phyloP scores from a whole-genome alignment of 1,140 invertebrate species.

The Chelonus insularis region DNA sequence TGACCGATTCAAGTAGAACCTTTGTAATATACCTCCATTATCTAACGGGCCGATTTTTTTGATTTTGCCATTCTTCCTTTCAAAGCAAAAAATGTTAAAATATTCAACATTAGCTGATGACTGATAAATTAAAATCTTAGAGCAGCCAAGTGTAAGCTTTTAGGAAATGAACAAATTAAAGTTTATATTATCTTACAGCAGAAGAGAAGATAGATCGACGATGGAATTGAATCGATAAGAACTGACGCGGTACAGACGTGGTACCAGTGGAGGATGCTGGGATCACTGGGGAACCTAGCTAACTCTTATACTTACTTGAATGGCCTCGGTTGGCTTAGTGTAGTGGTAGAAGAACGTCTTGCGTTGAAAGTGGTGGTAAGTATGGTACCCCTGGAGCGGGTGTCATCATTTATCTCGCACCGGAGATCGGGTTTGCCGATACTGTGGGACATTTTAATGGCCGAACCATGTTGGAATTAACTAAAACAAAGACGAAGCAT shows the following conservation, averaged over 20 bases:
- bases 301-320: neutral
- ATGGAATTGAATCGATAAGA: neutral
- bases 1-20: too few species aligned
- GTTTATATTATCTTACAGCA: neutral
- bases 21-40: too few species aligned
- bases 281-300: neutral
- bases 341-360: constrained; percentile 35
- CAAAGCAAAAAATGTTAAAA: neutral
- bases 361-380: constrained; percentile 52
- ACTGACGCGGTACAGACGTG: neutral
- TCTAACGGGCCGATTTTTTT: too few species aligned
- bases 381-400: constrained; percentile 59
- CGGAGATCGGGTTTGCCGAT: constrained; percentile 59
- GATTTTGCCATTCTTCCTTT: too few species aligned
- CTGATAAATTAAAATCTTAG: neutral
- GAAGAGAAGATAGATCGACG: constrained; percentile 3
- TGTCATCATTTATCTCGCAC: constrained; percentile 63
- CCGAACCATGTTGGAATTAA: constrained; percentile 66
- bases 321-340: constrained; percentile 19
- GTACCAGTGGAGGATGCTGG: neutral
- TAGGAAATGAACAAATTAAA: neutral
- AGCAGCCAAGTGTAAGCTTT: constrained; percentile 27
- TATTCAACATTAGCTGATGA: neutral
- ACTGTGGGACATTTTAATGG: constrained; percentile 64
- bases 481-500: constrained; percentile 66